These are phyloP conservation scores for Agapornis roseicollis DNA, from an alignment of 2,113 vertebrate genomes.

Conservation along the genomic window DNA sequence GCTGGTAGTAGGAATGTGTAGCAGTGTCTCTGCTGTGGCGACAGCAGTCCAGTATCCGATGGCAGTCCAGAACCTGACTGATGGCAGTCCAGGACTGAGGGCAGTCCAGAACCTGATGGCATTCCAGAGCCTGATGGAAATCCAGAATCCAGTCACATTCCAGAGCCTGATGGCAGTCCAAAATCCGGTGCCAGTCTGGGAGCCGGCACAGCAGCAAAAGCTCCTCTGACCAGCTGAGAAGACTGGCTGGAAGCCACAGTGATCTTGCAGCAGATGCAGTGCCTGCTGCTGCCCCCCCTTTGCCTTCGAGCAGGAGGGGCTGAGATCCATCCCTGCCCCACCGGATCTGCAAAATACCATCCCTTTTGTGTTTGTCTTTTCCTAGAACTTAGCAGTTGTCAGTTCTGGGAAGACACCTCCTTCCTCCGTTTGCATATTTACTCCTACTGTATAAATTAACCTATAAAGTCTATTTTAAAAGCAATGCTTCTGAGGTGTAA, in stretches of 20 bases:
- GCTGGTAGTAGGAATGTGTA: not conserved
- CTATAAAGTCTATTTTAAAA: not conserved
- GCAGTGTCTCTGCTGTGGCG: not conserved
- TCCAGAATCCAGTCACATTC: too few relatives aligned
- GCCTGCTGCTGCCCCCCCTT: not conserved
- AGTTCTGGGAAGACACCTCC: not conserved
- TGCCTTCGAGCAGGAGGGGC: not conserved
- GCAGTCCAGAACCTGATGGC: rapidly evolving
- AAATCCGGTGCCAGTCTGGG: not conserved
- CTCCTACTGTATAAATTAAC: not conserved
- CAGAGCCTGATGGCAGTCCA: not conserved
- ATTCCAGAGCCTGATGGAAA: not conserved
- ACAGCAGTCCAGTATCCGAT: not conserved
- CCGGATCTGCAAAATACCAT: not conserved
- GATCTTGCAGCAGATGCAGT: not conserved
- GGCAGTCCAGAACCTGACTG: not conserved
- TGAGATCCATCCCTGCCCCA: not conserved
- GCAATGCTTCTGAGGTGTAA: not conserved
- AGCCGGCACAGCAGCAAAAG: not conserved
- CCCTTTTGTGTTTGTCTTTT: not conserved
- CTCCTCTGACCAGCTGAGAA: not conserved
- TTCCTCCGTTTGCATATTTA: not conserved
- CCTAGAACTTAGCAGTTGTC: not conserved
- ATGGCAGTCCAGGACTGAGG: not conserved
- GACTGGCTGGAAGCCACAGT: not conserved